Evolutionary conservation across 2,113 vertebrate species (phyloP), one percentile per base, ranked within the genome.

Genomic region (Seriola aureovittata): DNA sequence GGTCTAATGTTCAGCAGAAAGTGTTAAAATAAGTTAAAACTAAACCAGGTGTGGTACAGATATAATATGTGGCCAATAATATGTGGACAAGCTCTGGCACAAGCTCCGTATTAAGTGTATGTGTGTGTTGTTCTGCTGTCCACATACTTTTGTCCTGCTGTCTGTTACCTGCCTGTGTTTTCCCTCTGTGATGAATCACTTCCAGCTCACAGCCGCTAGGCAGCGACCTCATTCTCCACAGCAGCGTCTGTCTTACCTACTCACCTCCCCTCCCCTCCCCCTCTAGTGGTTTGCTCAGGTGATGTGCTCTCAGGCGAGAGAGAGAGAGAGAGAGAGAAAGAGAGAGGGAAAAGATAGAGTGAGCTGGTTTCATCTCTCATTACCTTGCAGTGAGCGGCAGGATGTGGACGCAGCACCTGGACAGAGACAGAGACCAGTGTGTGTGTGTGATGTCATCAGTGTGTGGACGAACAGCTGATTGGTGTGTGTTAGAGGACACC

Each of bases 201-300:
- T 95, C 85, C 80, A 81, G 90, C 73, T 62, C 62, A 69, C 88
- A 92, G 89, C 87, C 72, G 82, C 86, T 75, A 65, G 95, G 90
- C 85, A 94, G 93, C 86, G 88, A 92, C 94, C 83, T 96, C 89
- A 91, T 95, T 96, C 95, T 93, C 92, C 95, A 63, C 88, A 79
- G 86, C 89, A 85, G 90, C 58, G 23, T 9, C 55, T 93, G 92
- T 90, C 79, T 91, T 63, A 87, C 86, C 91, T 81, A 78, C 59
- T 71, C 67, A 4, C 36, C 59, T 36, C 58, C 70, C 72, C 57
- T 62, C 63, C 5, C 76, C 17, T 9, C 76, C 67, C 74, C 74
- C 70, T 40, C 62, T 64, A 69, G 80, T 66, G 72, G 67, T 84
- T 87, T 50, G 42, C 91, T 95, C 96, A 97, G 96, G 96, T 96